Percentiles rank a stretch among this genome's conserved stretches.
Conservation (phyloP, 2,797 vertebrate species). For the Mus spretus region DNA sequence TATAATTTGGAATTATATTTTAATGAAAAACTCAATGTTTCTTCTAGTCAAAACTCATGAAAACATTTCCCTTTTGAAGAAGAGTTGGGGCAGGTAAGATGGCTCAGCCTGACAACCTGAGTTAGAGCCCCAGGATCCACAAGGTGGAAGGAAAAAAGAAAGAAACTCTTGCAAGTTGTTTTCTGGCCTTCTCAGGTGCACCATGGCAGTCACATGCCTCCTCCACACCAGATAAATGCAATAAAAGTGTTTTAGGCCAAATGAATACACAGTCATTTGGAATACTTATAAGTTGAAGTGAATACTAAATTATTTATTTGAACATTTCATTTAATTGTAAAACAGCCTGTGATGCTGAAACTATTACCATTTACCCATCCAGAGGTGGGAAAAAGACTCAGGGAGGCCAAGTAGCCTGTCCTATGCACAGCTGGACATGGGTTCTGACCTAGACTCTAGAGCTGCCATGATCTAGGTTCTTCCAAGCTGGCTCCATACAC, state of each 20-base stretch:
- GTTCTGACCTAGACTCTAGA: neutral
- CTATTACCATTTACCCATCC: neutral
- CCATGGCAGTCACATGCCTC: neutral
- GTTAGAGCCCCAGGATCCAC: neutral
- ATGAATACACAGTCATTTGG: neutral
- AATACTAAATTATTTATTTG: neutral
- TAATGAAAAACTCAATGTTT: constrained; percentile 29
- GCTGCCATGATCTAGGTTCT: too few relatives aligned
- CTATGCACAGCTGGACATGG: neutral
- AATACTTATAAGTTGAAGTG: neutral
- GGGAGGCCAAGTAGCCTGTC: neutral
- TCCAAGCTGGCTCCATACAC: neutral
- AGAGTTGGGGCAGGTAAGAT: neutral
- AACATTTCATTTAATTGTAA: constrained; percentile 22
- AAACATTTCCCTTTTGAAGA: constrained; percentile 36
- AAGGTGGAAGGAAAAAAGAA: neutral
- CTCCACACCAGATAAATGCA: neutral
- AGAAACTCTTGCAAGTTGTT: neutral
- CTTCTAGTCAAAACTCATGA: constrained; percentile 50
- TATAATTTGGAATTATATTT: constrained; percentile 24
- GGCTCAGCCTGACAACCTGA: neutral
- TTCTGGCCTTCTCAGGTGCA: neutral
- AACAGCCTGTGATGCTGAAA: neutral
- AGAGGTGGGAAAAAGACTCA: neutral
- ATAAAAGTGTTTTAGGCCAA: constrained; percentile 15